Evolutionary conservation across 2,113 vertebrate genomes (phyloP), one percentile per base, ranked within the genome.

Genomic region (Saccopteryx bilineata): DNA sequence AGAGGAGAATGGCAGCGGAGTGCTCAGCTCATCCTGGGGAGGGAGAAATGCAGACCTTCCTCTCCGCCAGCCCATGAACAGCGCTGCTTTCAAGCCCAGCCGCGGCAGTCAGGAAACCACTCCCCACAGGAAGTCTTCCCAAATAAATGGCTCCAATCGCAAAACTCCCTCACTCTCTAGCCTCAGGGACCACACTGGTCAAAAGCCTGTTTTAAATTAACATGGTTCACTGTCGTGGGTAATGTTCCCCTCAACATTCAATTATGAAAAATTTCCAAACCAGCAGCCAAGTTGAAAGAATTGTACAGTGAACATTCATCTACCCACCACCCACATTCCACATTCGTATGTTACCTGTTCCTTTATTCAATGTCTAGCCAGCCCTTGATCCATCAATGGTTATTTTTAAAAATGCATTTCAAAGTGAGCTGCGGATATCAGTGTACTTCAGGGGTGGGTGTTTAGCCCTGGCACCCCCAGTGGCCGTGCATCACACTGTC

Each of bases 181-280:
- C 52, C 79, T 90, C 31, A 54, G 52, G 81, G 69, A 63, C 58
- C 50, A 52, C 24, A 21, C 4, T 24, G 31, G 23, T 66, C 90
- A 93, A 65, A 9, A 69, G 69, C 26, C 95, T 96, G 87, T 71
- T 91, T 96, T 93, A 86, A 84, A 91, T 91, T 54, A 71, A 68
- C 81, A 56, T 3, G 39, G 60, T 86, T 92, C 83, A 69, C n/a
- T 31, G 15, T 88, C 12, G 2, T 61, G 82, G 33, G 26, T 72
- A 54, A 79, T 28, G 18, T 1, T 3, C 50, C 50, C 56, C 28
- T 9, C 33, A 69, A n/a, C 19, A 46, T 66, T 82, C 79, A n/a
- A 68, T 56, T 54, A 74, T 3, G 48, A 54, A 94, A 94, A 60
- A 66, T 31, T 50, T 90, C 61, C 63, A 68, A 80, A 66, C 54